These are phyloP conservation scores for Leucophora obtusa DNA, from an alignment of 2,888 invertebrate genomes.

Conservation along the genomic window DNA sequence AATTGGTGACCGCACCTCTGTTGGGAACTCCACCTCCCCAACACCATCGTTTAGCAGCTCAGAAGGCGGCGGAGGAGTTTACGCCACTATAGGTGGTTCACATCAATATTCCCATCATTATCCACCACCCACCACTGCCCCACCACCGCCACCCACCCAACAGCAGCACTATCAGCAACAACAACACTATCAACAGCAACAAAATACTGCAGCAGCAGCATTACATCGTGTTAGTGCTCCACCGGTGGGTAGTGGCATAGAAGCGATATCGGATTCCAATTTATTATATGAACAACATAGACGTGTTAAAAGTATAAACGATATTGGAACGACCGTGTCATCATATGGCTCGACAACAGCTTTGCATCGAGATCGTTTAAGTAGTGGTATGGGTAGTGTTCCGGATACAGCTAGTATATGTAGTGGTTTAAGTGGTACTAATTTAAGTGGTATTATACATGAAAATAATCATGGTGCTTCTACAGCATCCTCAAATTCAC, in stretches of 20 bases:
- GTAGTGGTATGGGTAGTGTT: slow-evolving; percentile 45
- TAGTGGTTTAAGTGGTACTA: slow-evolving; percentile 49
- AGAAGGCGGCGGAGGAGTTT: slow-evolving; percentile 78
- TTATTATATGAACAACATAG: slow-evolving; percentile 76
- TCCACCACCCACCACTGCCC: slow-evolving; percentile 76
- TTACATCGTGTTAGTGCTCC: slow-evolving; percentile 77
- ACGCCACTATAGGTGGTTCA: slow-evolving; percentile 77
- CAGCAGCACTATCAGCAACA: slow-evolving; percentile 74
- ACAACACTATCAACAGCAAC: slow-evolving; percentile 72
- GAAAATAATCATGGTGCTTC: slow-evolving; percentile 66
- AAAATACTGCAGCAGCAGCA: slow-evolving; percentile 40
- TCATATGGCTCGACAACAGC: slow-evolving; percentile 42
- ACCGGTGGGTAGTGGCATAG: slow-evolving; percentile 70
- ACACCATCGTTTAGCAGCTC: slow-evolving; percentile 79
- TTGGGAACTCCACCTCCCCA: slow-evolving; percentile 79
- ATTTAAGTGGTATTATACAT: slow-evolving; percentile 43
- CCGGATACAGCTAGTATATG: slow-evolving; percentile 49
- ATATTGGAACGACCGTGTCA: slow-evolving; percentile 75
- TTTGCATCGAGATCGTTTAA: slow-evolving; percentile 49
- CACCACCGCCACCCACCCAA: slow-evolving; percentile 76
- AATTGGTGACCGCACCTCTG: slow-evolving; percentile 76
- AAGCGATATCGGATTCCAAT: slow-evolving; percentile 69
- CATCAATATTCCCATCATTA: slow-evolving; percentile 68
- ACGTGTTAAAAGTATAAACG: slow-evolving; percentile 78
- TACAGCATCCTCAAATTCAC: slow-evolving; percentile 72